Conservation (phyloP, 2,113 vertebrate species). For the Pelodiscus sinensis region DNA sequence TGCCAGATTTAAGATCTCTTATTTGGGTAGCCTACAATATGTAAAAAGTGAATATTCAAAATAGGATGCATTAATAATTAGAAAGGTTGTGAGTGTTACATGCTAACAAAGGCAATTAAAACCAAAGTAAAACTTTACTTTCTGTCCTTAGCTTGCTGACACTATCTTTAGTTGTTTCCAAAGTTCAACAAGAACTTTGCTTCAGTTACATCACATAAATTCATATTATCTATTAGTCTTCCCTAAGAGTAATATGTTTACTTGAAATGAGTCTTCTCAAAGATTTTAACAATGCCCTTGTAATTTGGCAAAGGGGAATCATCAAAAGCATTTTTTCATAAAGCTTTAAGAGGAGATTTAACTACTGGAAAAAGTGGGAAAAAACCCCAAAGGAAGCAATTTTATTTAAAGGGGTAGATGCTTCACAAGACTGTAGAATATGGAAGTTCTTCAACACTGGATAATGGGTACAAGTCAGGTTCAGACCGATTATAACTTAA, state of each 20-base stretch:
- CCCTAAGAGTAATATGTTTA: too few species aligned
- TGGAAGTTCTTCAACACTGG: not conserved
- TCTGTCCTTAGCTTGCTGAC: not conserved
- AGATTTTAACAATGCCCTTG: not conserved
- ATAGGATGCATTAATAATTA: not conserved
- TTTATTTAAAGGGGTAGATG: not conserved
- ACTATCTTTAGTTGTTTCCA: not conserved
- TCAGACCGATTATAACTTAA: not conserved
- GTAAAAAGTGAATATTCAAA: accelerated
- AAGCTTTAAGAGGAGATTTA: not conserved
- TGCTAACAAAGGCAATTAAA: not conserved
- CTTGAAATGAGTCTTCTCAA: not conserved
- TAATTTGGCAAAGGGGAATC: not conserved
- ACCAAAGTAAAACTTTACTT: not conserved
- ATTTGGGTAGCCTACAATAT: not conserved
- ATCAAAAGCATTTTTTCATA: accelerated
- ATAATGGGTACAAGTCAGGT: not conserved
- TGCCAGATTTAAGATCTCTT: not conserved
- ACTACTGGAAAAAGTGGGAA: not conserved
- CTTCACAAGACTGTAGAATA: not conserved
- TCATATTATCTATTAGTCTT: not conserved
- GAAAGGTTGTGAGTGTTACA: not conserved
- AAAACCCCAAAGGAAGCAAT: not conserved
- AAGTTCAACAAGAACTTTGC: not conserved
- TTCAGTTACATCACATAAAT: not conserved